phyloP scores from a whole-genome alignment of 2,113 vertebrate genomes.

The Protobothrops mucrosquamatus region DNA sequence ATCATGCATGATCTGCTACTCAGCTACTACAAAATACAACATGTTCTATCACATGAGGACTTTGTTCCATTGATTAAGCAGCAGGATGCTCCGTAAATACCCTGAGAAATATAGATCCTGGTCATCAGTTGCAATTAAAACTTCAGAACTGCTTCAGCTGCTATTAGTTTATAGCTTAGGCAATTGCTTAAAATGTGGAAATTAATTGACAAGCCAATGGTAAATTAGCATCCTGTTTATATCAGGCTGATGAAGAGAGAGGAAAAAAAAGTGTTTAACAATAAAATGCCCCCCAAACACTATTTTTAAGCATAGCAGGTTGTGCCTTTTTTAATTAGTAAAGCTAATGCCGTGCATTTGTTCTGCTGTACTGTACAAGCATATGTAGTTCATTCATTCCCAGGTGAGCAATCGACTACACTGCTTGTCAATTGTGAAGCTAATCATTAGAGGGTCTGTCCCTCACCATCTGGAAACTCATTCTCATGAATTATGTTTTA shows the following conservation, averaged over 20 bases:
- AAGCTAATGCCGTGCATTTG: conserved; percentile 62
- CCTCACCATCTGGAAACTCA: conserved; percentile 72
- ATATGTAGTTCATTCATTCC: conserved; percentile 62
- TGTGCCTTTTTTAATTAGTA: conserved; percentile 55
- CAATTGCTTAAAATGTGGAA: conserved; percentile 23
- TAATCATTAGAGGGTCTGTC: conserved; percentile 66
- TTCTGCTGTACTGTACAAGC: conserved; percentile 56
- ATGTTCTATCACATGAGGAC: background rate
- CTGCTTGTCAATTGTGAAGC: conserved; percentile 59
- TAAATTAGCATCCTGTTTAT: conserved; percentile 31
- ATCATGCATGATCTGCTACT: background rate
- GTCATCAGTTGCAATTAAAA: background rate
- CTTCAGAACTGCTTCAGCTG: conserved; percentile 3
- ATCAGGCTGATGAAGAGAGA: conserved; percentile 31
- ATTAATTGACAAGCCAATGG: conserved; percentile 42
- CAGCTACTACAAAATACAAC: background rate
- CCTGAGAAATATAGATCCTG: conserved; percentile 1
- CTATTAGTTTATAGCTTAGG: conserved; percentile 17
- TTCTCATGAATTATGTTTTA: conserved; percentile 70
- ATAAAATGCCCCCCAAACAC: conserved; percentile 43
- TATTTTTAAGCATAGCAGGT: conserved; percentile 29
- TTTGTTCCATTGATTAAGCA: background rate
- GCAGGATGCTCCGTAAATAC: background rate
- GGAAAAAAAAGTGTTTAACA: conserved; percentile 30
- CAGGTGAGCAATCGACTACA: conserved; percentile 65